Evolutionary conservation across 2,888 invertebrate species (phyloP).

Genomic region (Pachydiplax longipennis): DNA sequence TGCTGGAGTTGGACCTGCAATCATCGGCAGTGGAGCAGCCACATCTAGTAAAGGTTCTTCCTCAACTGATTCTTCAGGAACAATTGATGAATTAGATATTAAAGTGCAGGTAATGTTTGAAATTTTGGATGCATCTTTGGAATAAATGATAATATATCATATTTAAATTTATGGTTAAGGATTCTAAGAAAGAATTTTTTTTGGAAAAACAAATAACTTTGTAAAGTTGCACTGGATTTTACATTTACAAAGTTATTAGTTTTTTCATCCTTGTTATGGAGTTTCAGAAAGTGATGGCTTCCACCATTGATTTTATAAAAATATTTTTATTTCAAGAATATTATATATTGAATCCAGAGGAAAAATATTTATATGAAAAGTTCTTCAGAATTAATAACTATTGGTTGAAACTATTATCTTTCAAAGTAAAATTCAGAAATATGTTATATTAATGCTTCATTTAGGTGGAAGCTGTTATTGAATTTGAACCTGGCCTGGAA

Average conservation of each 20-base stretch:
- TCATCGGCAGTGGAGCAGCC: not conserved
- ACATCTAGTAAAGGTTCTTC: not conserved
- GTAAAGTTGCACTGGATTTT: no score
- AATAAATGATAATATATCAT: not conserved
- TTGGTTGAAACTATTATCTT: no score
- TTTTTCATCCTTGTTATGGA: no score
- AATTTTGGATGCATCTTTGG: conserved; percentile 48
- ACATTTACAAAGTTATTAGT: no score
- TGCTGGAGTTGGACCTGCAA: not conserved
- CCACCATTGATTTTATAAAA: no score
- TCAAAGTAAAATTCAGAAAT: no score
- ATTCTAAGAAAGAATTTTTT: no score
- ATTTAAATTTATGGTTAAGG: no score
- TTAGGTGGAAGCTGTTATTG: conserved; percentile 89
- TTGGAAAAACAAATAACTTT: no score
- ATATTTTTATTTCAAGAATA: not conserved
- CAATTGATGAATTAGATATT: conserved; percentile 90
- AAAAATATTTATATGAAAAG: not conserved
- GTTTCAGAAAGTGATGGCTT: no score
- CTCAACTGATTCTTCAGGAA: conserved; percentile 67
- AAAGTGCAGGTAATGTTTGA: conserved; percentile 71
- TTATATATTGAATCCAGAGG: not conserved
- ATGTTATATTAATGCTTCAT: not conserved
- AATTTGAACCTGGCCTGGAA: conserved; percentile 89
- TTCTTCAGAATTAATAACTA: not conserved